Percentiles rank a stretch among this genome's conserved stretches.
Conservation (phyloP, 2,113 vertebrate genomes). For the Syngnathus typhle region DNA sequence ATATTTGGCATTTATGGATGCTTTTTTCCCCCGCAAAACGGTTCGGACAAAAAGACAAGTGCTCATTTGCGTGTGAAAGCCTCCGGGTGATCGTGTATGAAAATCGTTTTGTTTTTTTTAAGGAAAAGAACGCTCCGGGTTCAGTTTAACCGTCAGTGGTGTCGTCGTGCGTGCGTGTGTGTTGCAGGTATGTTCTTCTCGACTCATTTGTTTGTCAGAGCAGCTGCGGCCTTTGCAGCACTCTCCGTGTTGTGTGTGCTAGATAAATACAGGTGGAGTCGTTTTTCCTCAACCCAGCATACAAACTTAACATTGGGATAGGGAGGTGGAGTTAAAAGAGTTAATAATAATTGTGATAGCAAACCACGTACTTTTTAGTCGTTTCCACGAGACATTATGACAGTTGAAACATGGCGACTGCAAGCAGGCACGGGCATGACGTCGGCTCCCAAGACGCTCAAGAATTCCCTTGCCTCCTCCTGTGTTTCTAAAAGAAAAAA, state of each 20-base stretch:
- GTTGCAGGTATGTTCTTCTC: slow-evolving; percentile 38
- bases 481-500: slow-evolving; percentile 31
- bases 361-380: background rate
- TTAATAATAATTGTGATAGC: background rate
- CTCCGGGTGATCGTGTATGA: slow-evolving; percentile 36
- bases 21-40: background rate
- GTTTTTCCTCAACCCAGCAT: slow-evolving; percentile 34
- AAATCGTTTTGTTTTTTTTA: slow-evolving; percentile 29
- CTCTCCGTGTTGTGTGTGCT: slow-evolving; percentile 28
- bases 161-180: slow-evolving; percentile 8
- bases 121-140: slow-evolving; percentile 28
- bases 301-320: slow-evolving; percentile 15
- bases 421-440: slow-evolving; percentile 49
- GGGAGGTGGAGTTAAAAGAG: background rate
- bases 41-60: background rate
- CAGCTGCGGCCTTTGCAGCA: slow-evolving; percentile 47
- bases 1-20: too few relatives aligned
- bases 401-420: slow-evolving; percentile 30
- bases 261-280: slow-evolving; percentile 69
- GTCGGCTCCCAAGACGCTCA: slow-evolving; percentile 35
- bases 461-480: slow-evolving; percentile 20
- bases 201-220: slow-evolving; percentile 61
- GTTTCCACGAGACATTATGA: slow-evolving; percentile 29
- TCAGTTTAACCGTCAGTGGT: slow-evolving; percentile 57
- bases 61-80: slow-evolving; percentile 44